Evolutionary conservation across 2,888 invertebrate species (phyloP), one percentile per base, ranked within the genome.

Genomic region (Notodonta ziczac): DNA sequence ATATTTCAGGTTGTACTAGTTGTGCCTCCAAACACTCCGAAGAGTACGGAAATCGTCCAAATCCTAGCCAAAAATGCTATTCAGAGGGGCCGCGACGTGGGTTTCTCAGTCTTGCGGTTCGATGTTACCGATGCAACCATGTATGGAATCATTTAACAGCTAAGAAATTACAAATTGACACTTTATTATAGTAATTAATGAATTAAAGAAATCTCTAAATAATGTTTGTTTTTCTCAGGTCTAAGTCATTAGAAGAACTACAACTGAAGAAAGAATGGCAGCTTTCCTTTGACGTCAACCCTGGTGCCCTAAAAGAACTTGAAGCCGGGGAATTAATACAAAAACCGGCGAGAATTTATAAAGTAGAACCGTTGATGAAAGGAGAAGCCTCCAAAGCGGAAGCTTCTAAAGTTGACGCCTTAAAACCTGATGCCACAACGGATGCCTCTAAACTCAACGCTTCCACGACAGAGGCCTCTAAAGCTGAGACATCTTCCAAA

Each of bases 231-330:
- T 14, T 55, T 75, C 71, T 7, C 81, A 93, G 93, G 57, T 84
- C 85, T n/a, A 80, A 85, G 67, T 74, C 79, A 42, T 67, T 93
- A 53, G 88, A 88, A 67, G 72, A 79, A 12, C 60, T 91, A 16
- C 72, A 88, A 16, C 67, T 93, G 10, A 88, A 82, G 57, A 92
- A 88, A 65, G 93, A 91, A 77, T 93, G 91, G 87, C 86, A 89
- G 61, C 72, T 88, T 14, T 69, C 77, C 2, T 89, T 87, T 66
- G 84, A 90, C 56, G 67, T 85, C 2, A 57, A 85, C n/a, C 81
- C 86, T 0, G 78, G 83, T 32, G 60, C 69, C 1, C 59, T 81
- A n/a, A 82, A 78, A 56, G 76, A 70, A 14, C 65, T 61, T 67
- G 56, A 67, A 6, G 24, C 57, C 24, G 57, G 57, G 13, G 62